A percentile compares a stretch with the other conserved stretches of the same genome.
Evolutionary conservation across 2,888 invertebrate species (phyloP).

Genomic region (Allolobophora icterica): DNA sequence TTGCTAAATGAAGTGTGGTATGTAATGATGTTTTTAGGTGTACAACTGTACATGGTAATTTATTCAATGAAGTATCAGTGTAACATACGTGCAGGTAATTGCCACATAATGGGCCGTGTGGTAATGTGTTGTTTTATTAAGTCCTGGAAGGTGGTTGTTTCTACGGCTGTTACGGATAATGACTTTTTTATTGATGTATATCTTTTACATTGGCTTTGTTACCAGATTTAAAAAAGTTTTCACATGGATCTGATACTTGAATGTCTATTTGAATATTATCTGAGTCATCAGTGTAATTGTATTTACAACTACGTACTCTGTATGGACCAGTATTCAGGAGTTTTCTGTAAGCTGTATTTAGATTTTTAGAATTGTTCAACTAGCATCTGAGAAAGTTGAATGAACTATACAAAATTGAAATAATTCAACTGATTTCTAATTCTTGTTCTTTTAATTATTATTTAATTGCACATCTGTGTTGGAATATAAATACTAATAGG

Average conservation of each 20-base stretch:
- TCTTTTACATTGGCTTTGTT: background rate
- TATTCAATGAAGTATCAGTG: slow-evolving; percentile 8
- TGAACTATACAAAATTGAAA: background rate
- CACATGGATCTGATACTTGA: slow-evolving; percentile 1
- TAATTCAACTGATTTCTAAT: background rate
- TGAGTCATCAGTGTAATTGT: background rate
- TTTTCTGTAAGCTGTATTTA: background rate
- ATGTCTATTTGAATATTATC: slow-evolving; percentile 3
- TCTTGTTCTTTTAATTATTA: background rate
- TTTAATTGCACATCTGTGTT: background rate
- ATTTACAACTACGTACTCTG: background rate
- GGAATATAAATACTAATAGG: background rate
- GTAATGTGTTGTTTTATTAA: too few species aligned
- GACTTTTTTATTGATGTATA: background rate
- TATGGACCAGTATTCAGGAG: background rate
- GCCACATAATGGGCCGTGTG: background rate
- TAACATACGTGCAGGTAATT: background rate
- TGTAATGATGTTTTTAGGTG: background rate
- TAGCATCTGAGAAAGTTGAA: background rate
- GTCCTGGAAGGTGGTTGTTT: background rate
- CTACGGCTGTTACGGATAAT: background rate
- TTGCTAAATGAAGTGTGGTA: background rate
- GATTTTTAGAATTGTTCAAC: background rate
- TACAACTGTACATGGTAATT: background rate
- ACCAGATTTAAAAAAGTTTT: slow-evolving; percentile 2